Base-by-base conservation (phyloP, 1,140 invertebrate species). In the Maniola jurtina region DNA sequence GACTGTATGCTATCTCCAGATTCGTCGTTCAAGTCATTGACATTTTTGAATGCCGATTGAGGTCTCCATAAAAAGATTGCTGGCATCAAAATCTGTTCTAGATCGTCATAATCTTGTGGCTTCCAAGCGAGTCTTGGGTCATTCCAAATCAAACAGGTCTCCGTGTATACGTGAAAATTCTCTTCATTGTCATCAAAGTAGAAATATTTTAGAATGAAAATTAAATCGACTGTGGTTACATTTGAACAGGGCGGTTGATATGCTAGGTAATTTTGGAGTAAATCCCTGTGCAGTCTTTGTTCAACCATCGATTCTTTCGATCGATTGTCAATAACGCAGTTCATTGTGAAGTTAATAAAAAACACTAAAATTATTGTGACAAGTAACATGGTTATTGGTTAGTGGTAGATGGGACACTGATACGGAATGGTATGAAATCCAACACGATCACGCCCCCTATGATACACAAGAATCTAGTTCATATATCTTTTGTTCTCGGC, bases 91-190 rank as follows among this genome's bases (percentile, higher is more conserved):
- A 59, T 52, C 42, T 14, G 10, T 8, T 60, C 15, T 7, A 79
- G 70, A 2, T 66, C 68, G 8, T 60, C 62, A 11, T 80, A 78
- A 15, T 75, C 63, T 0, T 59, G 61, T 10, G 69, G 63, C 5
- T 75, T 68, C 78, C 78, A 80, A 8, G 63, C 61, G 0, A 76
- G 42, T 14, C 72, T 68, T 7, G 60, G 6, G 47, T 80, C 76
- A 0, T 34, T 11, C 78, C 78, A 80, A 4, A 8, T 45, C 7
- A 73, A 13, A 13, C 59, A 58, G 13, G 73, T n/a, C 69, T 66
- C 73, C 6, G 35, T 70, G n/a, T 55, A 40, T 5, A 73, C 72
- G 6, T 47, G 47, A n/a, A 80, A 78, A 6, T 66, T 10, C 14
- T 70, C 58, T 61, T 76, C 73, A 2, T 66, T 38, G 3, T 61